Evolutionary conservation across 2,797 vertebrate genomes (phyloP).

Genomic region (Silurus aristotelis): DNA sequence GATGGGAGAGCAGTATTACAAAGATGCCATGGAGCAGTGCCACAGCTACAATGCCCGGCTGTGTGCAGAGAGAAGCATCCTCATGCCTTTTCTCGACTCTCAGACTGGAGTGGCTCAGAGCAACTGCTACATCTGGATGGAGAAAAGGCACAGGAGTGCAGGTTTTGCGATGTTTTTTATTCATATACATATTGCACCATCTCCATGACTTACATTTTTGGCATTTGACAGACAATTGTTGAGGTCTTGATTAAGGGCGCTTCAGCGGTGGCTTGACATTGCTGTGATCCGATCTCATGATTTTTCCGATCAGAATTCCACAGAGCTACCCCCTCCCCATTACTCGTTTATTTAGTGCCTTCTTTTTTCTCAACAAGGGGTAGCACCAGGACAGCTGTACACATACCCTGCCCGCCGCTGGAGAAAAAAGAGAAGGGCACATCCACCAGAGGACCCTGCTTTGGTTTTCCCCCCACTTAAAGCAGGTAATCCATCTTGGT

Average conservation of each 20-base stretch:
- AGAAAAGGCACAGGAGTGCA: conserved; percentile 93
- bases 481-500: conserved; percentile 74
- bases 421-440: conserved; percentile 92
- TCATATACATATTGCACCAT: neutral
- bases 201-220: rapidly evolving
- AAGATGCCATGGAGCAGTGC: conserved; percentile 97
- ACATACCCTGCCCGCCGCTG: conserved; percentile 94
- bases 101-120: conserved; percentile 97
- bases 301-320: no score
- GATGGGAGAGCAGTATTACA: conserved; percentile 95
- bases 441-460: conserved; percentile 92
- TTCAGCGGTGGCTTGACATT: no score
- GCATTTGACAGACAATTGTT: no score
- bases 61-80: conserved; percentile 93
- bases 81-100: conserved; percentile 95
- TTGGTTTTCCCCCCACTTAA: conserved; percentile 92
- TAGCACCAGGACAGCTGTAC: conserved; percentile 93
- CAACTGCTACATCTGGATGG: conserved; percentile 99
- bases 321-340: no score
- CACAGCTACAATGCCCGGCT: conserved; percentile 95
- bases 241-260: no score
- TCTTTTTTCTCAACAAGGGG: conserved; percentile 68
- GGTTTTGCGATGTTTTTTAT: conserved; percentile 67
- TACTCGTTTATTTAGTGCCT: neutral
- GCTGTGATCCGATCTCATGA: no score